A percentile compares a stretch with the other conserved stretches of the same genome.
Evolutionary conservation across 2,113 vertebrate genomes (phyloP).

Genomic region (Hypomesus transpacificus): DNA sequence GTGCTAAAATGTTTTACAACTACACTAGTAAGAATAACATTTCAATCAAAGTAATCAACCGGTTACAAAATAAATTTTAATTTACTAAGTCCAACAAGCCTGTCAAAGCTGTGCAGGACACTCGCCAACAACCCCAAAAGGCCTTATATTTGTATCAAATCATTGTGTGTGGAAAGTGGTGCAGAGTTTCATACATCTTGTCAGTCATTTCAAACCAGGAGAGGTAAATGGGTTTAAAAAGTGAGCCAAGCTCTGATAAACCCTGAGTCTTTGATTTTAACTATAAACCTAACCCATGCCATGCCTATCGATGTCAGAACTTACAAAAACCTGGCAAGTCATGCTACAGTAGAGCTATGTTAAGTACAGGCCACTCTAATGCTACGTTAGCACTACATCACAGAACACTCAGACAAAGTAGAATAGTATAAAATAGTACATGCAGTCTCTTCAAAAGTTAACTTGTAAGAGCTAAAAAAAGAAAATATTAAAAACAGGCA

Average conservation of each 20-base stretch:
- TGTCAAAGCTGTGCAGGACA: no score
- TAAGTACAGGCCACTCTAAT: background rate
- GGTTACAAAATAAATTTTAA: no score
- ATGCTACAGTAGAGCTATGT: background rate
- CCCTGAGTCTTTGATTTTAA: no score
- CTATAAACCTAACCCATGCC: background rate
- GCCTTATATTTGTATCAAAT: no score
- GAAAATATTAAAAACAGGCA: background rate
- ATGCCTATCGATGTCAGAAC: background rate
- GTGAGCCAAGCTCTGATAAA: no score
- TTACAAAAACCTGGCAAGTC: background rate
- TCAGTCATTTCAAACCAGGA: no score
- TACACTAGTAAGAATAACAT: background rate
- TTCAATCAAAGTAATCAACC: background rate
- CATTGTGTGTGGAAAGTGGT: no score
- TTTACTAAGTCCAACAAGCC: no score
- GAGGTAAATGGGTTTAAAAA: no score
- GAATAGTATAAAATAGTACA: background rate
- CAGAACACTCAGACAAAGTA: background rate
- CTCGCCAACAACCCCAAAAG: no score
- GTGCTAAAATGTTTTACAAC: slow-evolving; percentile 1
- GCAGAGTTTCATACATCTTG: no score
- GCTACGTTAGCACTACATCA: background rate
- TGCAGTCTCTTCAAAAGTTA: background rate
- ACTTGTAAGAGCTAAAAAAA: background rate